Evolutionary conservation across 2,888 invertebrate species (phyloP), one percentile per base, ranked within the genome.

Genomic region (Nemoura dubitans): DNA sequence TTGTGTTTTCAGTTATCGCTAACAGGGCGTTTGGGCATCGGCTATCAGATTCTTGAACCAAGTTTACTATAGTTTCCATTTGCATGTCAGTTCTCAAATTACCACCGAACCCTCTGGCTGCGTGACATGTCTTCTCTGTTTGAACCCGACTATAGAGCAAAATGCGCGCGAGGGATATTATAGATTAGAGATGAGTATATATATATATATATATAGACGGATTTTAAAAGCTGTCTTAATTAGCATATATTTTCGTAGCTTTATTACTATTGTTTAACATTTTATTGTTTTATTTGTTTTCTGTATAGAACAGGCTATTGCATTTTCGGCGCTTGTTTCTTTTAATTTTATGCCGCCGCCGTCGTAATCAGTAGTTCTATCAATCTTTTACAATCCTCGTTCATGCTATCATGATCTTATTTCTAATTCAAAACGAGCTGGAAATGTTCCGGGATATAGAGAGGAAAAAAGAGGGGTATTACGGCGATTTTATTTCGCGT

Each of bases 271-370:
- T 28, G 81, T 81, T 81, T 81, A 29, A 30, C 81, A 81, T 81
- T 81, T 81, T 81, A 81, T 81, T 81, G 30, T 28, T 81, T 81
- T 81, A 81, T 81, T 81, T 30, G 29, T 81, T 81, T 30, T 81
- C 81, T 30, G 14, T 21, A 14, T 7, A 30, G 29, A 21, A 29
- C 28, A 28, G 29, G 81, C 29, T 27, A 59, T 10, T 59, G 59
- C 16, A 21, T 59, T 36, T 59, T 59, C 21, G 59, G 59, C 14
- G 3, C 59, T 59, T 59, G 59, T 59, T 59, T 21, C 59, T 59
- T 59, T 59, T 59, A 59, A 59, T 59, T 59, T 59, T 59, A 59
- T 59, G 59, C 59, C 10, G 59, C 10, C 59, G 59, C 14, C 59
- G 14, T 3, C 21, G 14, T 59, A 59, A 59, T 59, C 59, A 59